Percentiles rank a stretch among this genome's conserved stretches.
Conservation (phyloP, 2,797 vertebrate species). For the Bradypodion ventrale region DNA sequence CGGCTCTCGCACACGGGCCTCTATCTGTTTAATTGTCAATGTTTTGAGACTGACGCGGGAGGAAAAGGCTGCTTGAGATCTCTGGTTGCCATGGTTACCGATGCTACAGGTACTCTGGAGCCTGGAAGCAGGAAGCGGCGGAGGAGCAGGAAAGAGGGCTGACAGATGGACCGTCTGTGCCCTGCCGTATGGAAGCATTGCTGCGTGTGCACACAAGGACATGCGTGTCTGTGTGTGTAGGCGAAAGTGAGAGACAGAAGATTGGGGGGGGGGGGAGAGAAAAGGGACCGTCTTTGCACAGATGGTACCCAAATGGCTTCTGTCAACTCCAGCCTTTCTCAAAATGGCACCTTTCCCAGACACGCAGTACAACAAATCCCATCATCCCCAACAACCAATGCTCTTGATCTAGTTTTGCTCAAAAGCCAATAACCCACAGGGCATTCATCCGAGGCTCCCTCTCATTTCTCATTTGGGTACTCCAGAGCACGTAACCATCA, state of each 20-base stretch:
- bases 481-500: neutral
- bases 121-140: constrained; percentile 28
- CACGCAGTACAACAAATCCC: too few species aligned
- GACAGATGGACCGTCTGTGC: constrained; percentile 46
- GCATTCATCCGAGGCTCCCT: neutral
- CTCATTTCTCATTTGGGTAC: neutral
- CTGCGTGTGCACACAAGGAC: too few species aligned
- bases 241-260: neutral
- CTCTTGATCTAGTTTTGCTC: too few species aligned
- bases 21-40: constrained; percentile 84
- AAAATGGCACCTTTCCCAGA: too few species aligned
- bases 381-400: too few species aligned
- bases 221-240: neutral
- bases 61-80: constrained; percentile 79
- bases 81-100: constrained; percentile 81
- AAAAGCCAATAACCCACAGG: neutral
- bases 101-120: constrained; percentile 65
- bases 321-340: too few species aligned
- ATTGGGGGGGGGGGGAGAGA: neutral
- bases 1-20: constrained; percentile 80
- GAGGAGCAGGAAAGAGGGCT: constrained; percentile 14
- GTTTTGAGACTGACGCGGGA: constrained; percentile 78
- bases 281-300: too few species aligned
- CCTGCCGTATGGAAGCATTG: neutral
- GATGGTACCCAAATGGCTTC: too few species aligned